Evolutionary conservation across 92 coral and sea anemone species (phyloP).

Genomic region (Plumapathes pennacea): DNA sequence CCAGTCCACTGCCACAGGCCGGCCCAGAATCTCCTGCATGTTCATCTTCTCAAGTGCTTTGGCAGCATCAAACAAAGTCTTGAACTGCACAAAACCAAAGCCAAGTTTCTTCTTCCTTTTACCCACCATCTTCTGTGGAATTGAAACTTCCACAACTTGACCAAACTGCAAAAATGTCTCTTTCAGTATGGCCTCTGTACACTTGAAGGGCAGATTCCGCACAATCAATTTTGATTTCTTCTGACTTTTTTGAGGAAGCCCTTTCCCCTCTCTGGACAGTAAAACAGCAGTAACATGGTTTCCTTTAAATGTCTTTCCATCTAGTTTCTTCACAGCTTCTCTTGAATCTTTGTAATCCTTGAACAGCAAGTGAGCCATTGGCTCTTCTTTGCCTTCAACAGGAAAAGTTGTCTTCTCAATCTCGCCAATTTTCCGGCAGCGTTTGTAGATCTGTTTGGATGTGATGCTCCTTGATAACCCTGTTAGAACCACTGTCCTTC

Average conservation of each 20-base stretch:
- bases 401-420: conserved; percentile 77
- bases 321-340: conserved; percentile 54
- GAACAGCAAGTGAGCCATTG: conserved; percentile 71
- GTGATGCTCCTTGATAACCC: conserved; percentile 62
- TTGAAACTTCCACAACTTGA: conserved; percentile 53
- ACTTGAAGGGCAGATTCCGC: conserved; percentile 83
- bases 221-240: conserved; percentile 84
- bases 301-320: conserved; percentile 72
- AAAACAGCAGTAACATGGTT: conserved; percentile 47
- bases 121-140: conserved; percentile 67
- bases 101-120: conserved; percentile 71
- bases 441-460: conserved; percentile 69
- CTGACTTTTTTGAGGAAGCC: conserved; percentile 39
- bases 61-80: conserved; percentile 84
- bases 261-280: conserved; percentile 72
- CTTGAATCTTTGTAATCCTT: conserved; percentile 74
- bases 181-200: conserved; percentile 63
- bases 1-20: conserved; percentile 95
- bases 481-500: conserved; percentile 69
- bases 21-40: conserved; percentile 75
- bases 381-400: conserved; percentile 58
- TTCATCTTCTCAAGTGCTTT: conserved; percentile 84
- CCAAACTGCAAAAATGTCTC: conserved; percentile 76
- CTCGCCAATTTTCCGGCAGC: conserved; percentile 65
- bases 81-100: conserved; percentile 95